phyloP scores from a whole-genome alignment of 2,888 invertebrate species.

The Lepidocyrtoides sp. region DNA sequence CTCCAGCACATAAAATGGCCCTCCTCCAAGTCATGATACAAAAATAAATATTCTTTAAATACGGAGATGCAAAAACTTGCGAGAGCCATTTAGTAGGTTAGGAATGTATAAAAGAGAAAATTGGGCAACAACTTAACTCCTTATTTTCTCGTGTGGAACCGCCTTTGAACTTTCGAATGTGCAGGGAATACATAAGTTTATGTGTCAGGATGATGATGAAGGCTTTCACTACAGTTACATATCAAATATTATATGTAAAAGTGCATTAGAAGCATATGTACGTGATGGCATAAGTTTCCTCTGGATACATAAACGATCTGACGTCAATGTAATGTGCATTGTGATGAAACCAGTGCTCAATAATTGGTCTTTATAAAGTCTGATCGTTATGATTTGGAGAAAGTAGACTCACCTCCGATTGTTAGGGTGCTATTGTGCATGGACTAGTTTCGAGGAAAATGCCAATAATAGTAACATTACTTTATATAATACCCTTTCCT shows the following conservation, averaged over 20 bases:
- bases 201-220: neutral
- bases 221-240: neutral
- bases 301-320: conserved; percentile 43
- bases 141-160: conserved; percentile 7
- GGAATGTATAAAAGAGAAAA: conserved; percentile 18
- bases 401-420: neutral
- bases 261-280: neutral
- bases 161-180: conserved; percentile 11
- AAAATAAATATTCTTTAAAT: neutral
- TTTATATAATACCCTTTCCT: no score
- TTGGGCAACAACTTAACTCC: neutral
- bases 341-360: conserved; percentile 69
- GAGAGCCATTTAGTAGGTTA: neutral
- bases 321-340: conserved; percentile 57
- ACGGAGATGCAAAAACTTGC: neutral
- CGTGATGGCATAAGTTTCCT: neutral
- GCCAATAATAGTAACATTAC: neutral
- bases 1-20: neutral
- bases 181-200: conserved; percentile 8
- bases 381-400: conserved; percentile 68
- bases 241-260: no score
- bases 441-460: neutral
- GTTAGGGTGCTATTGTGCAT: neutral
- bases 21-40: neutral
- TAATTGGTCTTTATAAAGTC: conserved; percentile 71